Base-by-base conservation (phyloP, 2,888 invertebrate genomes). In the Flexamia atlantica region DNA sequence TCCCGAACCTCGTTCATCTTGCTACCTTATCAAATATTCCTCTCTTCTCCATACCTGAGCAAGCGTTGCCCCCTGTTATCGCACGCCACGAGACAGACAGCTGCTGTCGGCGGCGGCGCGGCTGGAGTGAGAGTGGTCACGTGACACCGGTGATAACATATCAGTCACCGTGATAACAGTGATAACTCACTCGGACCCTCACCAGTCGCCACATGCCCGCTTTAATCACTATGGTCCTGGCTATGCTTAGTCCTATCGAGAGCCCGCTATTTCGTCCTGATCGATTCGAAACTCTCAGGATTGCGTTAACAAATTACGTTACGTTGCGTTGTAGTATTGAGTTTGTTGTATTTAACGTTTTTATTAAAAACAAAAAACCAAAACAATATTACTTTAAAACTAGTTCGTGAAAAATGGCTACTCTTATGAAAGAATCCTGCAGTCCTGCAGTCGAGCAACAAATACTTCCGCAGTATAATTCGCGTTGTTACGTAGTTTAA, bases 101-200 rank as follows among this genome's bases (percentile, higher is more conserved):
- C n/a, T n/a, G n/a, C n/a, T n/a, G n/a, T n/a, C 20, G 53, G 17
- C 14, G 46, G 3, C 46, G 46, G n/a, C 46, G 46, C 3, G 46
- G n/a, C 46, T 46, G 46, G 10, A 5, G 23, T 4, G 20, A 53
- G 53, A 20, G 53, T 23, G 53, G 23, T 53, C 53, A 53, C 53
- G 53, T 53, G 46, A 46, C 46, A 46, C 14, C 46, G 46, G 46
- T 46, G 53, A 53, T 53, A 53, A 53, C 53, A 10, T 53, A 53
- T 53, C 53, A 53, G 20, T 46, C 20, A 53, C 4, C 7, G 5
- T 53, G 53, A 53, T 53, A 53, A 53, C 53, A 53, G 20, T 23
- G 53, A 46, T 46, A 46, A 46, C 46, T 46, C 46, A 46, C 46
- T 3, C 7, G 12, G 40, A 12, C 7, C 7, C 46, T 9, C 14